Base-by-base conservation (phyloP, 2,888 invertebrate genomes). In the Pyralis farinalis region DNA sequence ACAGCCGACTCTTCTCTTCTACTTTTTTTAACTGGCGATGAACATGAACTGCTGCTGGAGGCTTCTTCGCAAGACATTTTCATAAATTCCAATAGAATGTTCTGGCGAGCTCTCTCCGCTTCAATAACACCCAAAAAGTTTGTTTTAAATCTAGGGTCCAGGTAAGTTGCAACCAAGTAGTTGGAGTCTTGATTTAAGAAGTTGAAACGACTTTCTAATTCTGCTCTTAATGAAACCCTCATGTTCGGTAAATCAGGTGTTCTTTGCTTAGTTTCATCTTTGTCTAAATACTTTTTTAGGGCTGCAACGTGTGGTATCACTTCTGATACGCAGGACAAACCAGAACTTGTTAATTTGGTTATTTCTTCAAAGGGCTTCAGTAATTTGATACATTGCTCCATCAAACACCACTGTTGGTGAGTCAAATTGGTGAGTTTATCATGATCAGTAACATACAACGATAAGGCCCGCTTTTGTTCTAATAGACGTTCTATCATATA, bases 341-440 rank as follows among this genome's bases (percentile, higher is more conserved):
- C 50, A 12, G 58, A 53, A 16, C 57, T 56, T 1, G 44, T 48
- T 4, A 53, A 49, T 47, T 57, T 56, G 0, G 55, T 55, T 20
- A 57, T 55, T 35, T 55, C 55, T 34, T 55, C 54, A 31, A 58
- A 58, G 0, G 55, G 57, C 35, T 61, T 51, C 1, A 58, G 38
- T 1, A 55, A 39, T 2, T 16, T 49, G 20, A 57, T 43, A 12
- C 49, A 54, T 12, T 57, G 48, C 29, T 57, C 56, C 52, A 55
- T 34, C 42, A 57, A 9, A 7, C 22, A 7, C 55, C 55, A 58
- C 12, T 57, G 53, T 20, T 16, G 16, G 37, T 7, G 7, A 8
- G 51, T 53, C 36, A 55, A 38, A 40, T 57, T 53, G 1, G 0
- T 36, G n/a, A 51, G 40, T 33, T 29, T 50, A 9, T 51, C 40